Conservation (phyloP, 1,140 invertebrate genomes). For the Pogonus chalceus region DNA sequence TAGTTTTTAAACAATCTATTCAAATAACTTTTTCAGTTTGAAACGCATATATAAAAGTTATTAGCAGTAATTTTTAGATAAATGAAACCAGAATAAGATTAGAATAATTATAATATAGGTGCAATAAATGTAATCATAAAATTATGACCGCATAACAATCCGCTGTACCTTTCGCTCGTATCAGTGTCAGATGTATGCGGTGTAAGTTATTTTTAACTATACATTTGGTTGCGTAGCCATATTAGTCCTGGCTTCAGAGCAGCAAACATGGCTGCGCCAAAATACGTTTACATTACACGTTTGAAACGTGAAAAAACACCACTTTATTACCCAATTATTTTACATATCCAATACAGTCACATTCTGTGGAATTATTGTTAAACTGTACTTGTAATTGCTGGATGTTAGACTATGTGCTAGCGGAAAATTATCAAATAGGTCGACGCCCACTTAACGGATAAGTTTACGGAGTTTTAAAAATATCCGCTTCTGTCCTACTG, state of each 20-base stretch:
- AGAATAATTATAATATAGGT: no score
- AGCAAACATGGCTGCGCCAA: background rate
- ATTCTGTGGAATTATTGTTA: no score
- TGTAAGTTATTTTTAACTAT: background rate
- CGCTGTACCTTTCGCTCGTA: background rate
- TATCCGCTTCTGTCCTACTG: background rate
- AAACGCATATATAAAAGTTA: no score
- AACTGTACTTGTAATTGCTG: no score
- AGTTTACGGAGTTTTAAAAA: background rate
- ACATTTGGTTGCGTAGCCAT: constrained; percentile 21
- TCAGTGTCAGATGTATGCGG: background rate
- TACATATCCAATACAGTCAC: background rate
- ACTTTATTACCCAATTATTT: background rate
- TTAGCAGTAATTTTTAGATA: no score
- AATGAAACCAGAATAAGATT: no score
- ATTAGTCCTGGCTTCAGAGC: constrained; percentile 27
- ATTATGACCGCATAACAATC: no score
- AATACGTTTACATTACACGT: background rate
- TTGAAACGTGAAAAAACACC: background rate
- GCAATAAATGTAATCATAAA: no score
- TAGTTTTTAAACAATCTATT: no score
- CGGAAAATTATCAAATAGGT: background rate
- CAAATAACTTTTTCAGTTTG: no score
- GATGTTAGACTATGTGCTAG: background rate
- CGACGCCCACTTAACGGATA: background rate